Conservation (phyloP, 1,140 invertebrate genomes). For the Trypoxylus dichotomus region DNA sequence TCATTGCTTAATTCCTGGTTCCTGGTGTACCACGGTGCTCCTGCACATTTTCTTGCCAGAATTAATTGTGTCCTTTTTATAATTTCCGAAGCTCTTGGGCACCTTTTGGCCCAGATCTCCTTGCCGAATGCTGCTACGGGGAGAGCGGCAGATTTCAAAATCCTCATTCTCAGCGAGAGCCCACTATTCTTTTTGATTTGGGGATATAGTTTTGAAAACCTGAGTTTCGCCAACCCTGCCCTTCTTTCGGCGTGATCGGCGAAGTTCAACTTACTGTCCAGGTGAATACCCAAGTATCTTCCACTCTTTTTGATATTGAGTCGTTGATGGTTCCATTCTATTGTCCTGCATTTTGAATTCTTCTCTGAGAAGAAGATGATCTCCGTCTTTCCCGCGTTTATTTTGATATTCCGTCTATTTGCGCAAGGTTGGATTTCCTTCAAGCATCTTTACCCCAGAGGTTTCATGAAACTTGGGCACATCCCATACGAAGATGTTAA, state of each 20-base stretch:
- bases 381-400: not conserved
- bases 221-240: not conserved
- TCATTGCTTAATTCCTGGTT: not conserved
- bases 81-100: not conserved
- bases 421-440: not conserved
- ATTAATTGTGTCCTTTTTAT: not conserved
- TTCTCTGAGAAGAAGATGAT: not conserved
- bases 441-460: no score
- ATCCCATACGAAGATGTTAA: no score
- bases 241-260: not conserved
- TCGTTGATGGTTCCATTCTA: not conserved
- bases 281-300: not conserved
- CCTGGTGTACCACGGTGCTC: not conserved
- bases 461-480: no score
- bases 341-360: not conserved
- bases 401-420: not conserved
- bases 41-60: not conserved
- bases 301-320: not conserved
- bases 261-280: not conserved
- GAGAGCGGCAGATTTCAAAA: not conserved
- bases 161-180: not conserved
- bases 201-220: not conserved
- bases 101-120: not conserved
- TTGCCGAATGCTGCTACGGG: not conserved
- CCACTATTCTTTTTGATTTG: not conserved